These are phyloP conservation scores for Eutolmus rufibarbis DNA, from an alignment of 2,888 invertebrate species.

Conservation along the genomic window DNA sequence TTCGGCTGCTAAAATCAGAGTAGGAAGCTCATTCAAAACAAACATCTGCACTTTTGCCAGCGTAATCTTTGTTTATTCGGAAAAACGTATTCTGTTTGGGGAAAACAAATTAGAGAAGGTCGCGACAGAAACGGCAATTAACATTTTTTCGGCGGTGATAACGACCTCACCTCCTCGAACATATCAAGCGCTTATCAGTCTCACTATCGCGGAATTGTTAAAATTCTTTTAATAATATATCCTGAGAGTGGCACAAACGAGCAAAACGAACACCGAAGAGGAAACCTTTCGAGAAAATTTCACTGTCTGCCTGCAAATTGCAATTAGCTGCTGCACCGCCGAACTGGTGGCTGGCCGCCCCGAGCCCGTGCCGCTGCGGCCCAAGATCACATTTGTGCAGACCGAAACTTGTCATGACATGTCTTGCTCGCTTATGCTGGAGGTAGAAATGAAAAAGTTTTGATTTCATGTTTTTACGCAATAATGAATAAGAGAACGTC, in stretches of 20 bases:
- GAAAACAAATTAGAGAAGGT: not conserved
- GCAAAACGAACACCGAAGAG: not conserved
- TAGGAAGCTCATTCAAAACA: not conserved
- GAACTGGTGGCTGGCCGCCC: not conserved
- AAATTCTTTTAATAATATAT: not conserved
- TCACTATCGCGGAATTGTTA: not conserved
- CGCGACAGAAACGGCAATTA: not conserved
- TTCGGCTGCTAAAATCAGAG: not conserved
- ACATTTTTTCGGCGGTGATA: not conserved
- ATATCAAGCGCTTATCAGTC: not conserved
- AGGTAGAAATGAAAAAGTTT: constrained; percentile 21
- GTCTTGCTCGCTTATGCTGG: constrained; percentile 13
- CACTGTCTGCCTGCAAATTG: not conserved
- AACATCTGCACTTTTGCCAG: not conserved
- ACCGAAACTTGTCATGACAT: constrained; percentile 35
- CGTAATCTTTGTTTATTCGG: not conserved
- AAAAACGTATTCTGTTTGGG: not conserved
- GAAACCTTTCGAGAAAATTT: constrained; percentile 11
- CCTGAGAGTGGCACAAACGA: not conserved
- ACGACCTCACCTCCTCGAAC: not conserved
- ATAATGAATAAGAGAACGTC: constrained; percentile 36
- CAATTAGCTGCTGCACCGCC: constrained; percentile 2
- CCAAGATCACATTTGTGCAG: constrained; percentile 15
- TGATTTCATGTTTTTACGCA: constrained; percentile 38
- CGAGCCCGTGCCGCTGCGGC: not conserved